These are phyloP conservation scores for Eumeta japonica DNA, from an alignment of 1,140 invertebrate species.

Conservation along the genomic window DNA sequence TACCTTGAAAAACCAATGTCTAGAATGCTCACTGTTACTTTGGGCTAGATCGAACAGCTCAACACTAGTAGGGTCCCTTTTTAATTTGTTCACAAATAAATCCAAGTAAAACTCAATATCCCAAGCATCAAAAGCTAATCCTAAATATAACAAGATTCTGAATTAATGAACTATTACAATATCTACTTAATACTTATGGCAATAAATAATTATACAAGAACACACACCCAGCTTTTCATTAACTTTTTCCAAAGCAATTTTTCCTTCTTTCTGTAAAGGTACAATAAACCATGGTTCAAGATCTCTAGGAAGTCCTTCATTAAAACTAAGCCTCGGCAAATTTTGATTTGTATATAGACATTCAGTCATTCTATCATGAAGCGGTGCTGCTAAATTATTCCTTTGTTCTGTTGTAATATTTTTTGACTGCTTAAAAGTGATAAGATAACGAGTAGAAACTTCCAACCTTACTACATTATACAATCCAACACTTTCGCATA, in stretches of 20 bases:
- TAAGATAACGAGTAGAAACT: constrained; percentile 74
- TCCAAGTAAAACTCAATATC: constrained; percentile 85
- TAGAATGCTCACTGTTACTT: constrained; percentile 92
- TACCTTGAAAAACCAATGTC: constrained; percentile 89
- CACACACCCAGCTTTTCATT: constrained; percentile 77
- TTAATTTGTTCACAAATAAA: constrained; percentile 76
- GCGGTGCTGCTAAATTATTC: constrained; percentile 58
- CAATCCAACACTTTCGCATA: constrained; percentile 81
- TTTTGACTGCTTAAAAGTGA: constrained; percentile 55
- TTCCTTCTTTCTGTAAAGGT: constrained; percentile 75
- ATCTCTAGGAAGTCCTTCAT: constrained; percentile 62
- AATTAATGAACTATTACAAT: constrained; percentile 4
- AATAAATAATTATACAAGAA: constrained; percentile 6
- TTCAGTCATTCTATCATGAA: constrained; percentile 81
- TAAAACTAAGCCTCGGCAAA: constrained; percentile 71
- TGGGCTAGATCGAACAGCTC: constrained; percentile 99
- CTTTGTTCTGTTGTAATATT: constrained; percentile 47
- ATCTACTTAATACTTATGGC: too few species aligned
- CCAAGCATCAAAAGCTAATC: constrained; percentile 84
- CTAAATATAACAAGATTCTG: constrained; percentile 39
- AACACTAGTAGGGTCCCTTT: constrained; percentile 94
- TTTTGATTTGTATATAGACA: constrained; percentile 69
- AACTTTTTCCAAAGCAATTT: constrained; percentile 76
- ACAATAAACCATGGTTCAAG: constrained; percentile 80
- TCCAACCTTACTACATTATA: constrained; percentile 76